Evolutionary conservation across 2,797 vertebrate genomes (phyloP).

Genomic region (Parauchenoglanis punctatus): DNA sequence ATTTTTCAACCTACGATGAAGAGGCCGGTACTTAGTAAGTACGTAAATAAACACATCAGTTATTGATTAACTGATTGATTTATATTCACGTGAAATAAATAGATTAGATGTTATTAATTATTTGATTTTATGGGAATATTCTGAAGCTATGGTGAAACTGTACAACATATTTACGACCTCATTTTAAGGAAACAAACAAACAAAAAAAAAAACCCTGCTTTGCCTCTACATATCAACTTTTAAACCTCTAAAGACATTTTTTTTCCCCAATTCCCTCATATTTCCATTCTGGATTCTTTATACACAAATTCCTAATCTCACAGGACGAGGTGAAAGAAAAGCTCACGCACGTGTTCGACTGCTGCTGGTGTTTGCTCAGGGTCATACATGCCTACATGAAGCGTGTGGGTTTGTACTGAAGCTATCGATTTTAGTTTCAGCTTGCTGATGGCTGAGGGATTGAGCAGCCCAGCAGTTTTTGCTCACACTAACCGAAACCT

Average conservation of each 20-base stretch:
- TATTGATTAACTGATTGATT: background rate
- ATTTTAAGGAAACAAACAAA: background rate
- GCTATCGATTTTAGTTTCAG: slow-evolving; percentile 73
- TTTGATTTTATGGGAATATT: background rate
- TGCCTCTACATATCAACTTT: background rate
- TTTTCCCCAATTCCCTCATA: background rate
- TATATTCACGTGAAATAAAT: background rate
- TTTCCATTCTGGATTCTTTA: slow-evolving; percentile 21
- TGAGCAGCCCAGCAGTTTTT: slow-evolving; percentile 52
- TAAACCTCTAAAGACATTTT: background rate
- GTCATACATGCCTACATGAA: slow-evolving; percentile 33
- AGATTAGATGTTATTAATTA: too few species aligned
- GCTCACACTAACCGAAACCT: slow-evolving; percentile 24
- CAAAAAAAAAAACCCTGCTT: background rate
- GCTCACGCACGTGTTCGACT: slow-evolving; percentile 43
- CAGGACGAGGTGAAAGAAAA: slow-evolving; percentile 51
- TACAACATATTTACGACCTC: background rate
- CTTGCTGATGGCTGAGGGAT: slow-evolving; percentile 64
- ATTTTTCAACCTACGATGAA: background rate
- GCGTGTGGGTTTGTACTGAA: slow-evolving; percentile 56
- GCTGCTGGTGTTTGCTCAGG: slow-evolving; percentile 22
- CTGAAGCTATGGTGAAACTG: background rate
- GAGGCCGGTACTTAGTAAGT: background rate
- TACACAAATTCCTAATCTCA: slow-evolving; percentile 6
- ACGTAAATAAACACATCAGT: background rate